Evolutionary conservation across 2,888 invertebrate species (phyloP).

Genomic region (Merodon equestris): DNA sequence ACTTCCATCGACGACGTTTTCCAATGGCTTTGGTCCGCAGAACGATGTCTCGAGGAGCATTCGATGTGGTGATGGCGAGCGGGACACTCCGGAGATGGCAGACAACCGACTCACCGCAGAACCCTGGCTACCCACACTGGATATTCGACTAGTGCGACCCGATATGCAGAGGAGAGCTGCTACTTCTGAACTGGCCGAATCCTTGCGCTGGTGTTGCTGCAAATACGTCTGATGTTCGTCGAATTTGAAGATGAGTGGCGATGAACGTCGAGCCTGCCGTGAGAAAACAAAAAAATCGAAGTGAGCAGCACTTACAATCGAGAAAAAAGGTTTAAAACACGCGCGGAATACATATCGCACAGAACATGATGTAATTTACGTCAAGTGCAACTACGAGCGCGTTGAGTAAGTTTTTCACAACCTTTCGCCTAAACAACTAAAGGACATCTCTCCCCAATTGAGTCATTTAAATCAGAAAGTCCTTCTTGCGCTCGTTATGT

Average conservation of each 20-base stretch:
- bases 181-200: slow-evolving; percentile 88
- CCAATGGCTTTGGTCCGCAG: slow-evolving; percentile 89
- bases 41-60: slow-evolving; percentile 94
- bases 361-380: too few species aligned
- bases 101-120: slow-evolving; percentile 82
- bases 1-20: slow-evolving; percentile 80
- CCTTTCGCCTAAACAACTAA: slow-evolving; percentile 44
- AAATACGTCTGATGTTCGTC: slow-evolving; percentile 79
- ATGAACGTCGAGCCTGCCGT: slow-evolving; percentile 75
- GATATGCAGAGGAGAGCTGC: slow-evolving; percentile 86
- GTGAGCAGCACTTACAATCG: too few species aligned
- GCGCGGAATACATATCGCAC: too few species aligned
- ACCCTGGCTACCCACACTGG: slow-evolving; percentile 90
- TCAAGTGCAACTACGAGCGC: not conserved
- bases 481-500: slow-evolving; percentile 6
- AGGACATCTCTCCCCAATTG: slow-evolving; percentile 40
- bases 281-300: slow-evolving; percentile 19
- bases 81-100: slow-evolving; percentile 81
- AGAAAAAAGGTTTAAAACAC: not conserved
- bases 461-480: slow-evolving; percentile 48
- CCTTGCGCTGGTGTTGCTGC: slow-evolving; percentile 84
- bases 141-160: slow-evolving; percentile 89
- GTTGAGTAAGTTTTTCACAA: slow-evolving; percentile 24
- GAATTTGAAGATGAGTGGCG: slow-evolving; percentile 79
- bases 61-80: slow-evolving; percentile 93